Percentiles rank a stretch among this genome's conserved stretches.
Evolutionary conservation across 2,113 vertebrate species (phyloP).

Genomic region (Hippocampus zosterae): DNA sequence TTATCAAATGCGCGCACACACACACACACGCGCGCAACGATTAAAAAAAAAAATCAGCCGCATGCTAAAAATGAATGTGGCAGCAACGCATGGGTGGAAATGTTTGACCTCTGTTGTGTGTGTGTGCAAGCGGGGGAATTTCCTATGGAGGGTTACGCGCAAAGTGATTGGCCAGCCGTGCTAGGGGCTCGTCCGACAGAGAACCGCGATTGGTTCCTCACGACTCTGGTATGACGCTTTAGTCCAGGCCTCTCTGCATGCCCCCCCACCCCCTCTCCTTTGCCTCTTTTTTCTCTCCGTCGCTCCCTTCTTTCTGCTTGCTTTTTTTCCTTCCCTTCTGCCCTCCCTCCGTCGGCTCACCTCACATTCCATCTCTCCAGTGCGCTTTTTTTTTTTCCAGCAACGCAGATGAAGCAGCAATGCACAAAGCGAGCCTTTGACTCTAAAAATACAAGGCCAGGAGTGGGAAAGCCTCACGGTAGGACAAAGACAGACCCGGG

Average conservation of each 20-base stretch:
- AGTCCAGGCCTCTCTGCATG: slow-evolving; percentile 42
- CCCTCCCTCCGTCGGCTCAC: slow-evolving; percentile 43
- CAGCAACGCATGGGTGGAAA: slow-evolving; percentile 31
- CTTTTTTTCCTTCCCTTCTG: slow-evolving; percentile 9
- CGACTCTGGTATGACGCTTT: slow-evolving; percentile 64
- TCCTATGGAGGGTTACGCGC: slow-evolving; percentile 54
- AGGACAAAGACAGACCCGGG: slow-evolving; percentile 48
- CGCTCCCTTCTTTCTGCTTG: slow-evolving; percentile 9
- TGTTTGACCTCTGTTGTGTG: slow-evolving; percentile 20
- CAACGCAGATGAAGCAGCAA: slow-evolving; percentile 61
- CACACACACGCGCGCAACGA: background rate
- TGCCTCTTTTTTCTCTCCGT: background rate
- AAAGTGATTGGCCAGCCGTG: slow-evolving; percentile 51
- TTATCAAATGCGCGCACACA: background rate
- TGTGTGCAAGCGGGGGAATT: slow-evolving; percentile 55
- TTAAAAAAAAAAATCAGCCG: no score
- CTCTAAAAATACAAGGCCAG: slow-evolving; percentile 59
- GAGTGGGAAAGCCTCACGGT: slow-evolving; percentile 48
- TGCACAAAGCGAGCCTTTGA: slow-evolving; percentile 68
- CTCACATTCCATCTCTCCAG: slow-evolving; percentile 66
- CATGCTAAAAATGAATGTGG: slow-evolving; percentile 23
- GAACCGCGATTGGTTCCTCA: slow-evolving; percentile 47
- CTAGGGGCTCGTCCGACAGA: slow-evolving; percentile 66
- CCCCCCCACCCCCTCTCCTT: background rate
- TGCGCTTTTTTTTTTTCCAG: slow-evolving; percentile 49